Base-by-base conservation (phyloP, 1,140 invertebrate genomes). In the Dufourea novaeangliae region DNA sequence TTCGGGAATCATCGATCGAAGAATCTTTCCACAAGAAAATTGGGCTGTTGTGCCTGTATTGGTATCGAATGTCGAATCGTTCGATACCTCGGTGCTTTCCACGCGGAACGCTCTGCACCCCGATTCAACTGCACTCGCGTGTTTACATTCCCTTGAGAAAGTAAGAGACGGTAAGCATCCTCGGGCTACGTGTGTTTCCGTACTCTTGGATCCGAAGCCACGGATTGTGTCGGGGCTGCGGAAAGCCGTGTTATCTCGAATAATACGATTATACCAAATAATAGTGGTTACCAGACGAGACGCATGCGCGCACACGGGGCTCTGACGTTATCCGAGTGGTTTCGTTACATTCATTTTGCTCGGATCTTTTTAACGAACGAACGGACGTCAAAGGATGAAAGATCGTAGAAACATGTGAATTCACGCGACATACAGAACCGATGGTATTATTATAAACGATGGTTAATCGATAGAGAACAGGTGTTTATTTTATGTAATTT, bases 231-330 rank as follows among this genome's bases (percentile, higher is more conserved):
- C 41, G 46, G 37, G 61, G 46, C 64, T 74, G 61, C 29, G 70
- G 59, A 64, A 64, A 73, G 34, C 71, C n/a, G 61, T 66, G 61
- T 66, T 74, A 66, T 74, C 71, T 66, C 61, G 61, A 74, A 74
- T 63, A 74, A 74, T 74, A 66, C 71, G 71, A 66, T 74, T 74
- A 74, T 52, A 63, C n/a, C 17, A 61, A 64, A 73, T 73, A 64
- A 73, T 73, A 44, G 71, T n/a, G 62, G 32, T 27, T 27, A 54
- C 25, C 62, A 37, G 61, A 56, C 59, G 70, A 63, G 41, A 27
- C 14, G 27, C 39, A n/a, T n/a, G n/a, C 17, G 11, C 22, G 32
- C 14, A 20, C 41, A 14, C 34, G n/a, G 14, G 11, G 2, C 34
- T 10, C n/a, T 10, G 59, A 39, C 32, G 59, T 34, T 62, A 34